Evolutionary conservation across 2,888 invertebrate genomes (phyloP), one percentile per base, ranked within the genome.

Genomic region (Corythucha ciliata): DNA sequence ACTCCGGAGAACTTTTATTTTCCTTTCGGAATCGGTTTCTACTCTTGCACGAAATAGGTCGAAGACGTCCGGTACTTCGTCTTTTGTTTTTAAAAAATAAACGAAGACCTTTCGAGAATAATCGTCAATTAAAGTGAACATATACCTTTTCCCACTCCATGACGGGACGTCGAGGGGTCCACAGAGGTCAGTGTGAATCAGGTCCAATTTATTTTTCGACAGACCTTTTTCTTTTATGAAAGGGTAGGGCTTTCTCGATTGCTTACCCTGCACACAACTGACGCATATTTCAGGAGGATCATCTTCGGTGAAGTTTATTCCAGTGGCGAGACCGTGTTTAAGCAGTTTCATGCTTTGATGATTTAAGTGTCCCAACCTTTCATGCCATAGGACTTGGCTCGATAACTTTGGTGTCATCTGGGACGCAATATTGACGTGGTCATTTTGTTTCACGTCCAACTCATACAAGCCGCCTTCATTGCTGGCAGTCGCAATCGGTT

Each of bases 81-180:
- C 33, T 24, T 48, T 48, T 14, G 12, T 22, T 14, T 20, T 7
- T 16, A 48, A 21, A 45, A 48, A 48, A 42, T 26, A 40, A 8
- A 40, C 40, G 29, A 49, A 42, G 18, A 42, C 40, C 4, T 45
- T 49, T 12, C 49, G 42, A 12, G 41, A 20, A 42, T 20, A 27
- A 24, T 49, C 41, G 29, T 49, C 49, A 45, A 42, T 40, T 10
- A 40, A 10, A 14, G 40, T 40, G 21, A 40, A 10, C 20, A 40
- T 20, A 21, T 40, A 40, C 20, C 40, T 42, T 7, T 54, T 26
- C 7, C 58, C 57, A 26, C 56, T 51, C 10, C 49, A 52, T 3
- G 56, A 58, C 7, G 48, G 27, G 7, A 22, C 24, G 25, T 47
- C 41, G 46, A 53, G 27, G 8, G 60, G 58, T 7, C 58, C 58